phyloP scores from a whole-genome alignment of 2,888 invertebrate species.

The Acleris literana region DNA sequence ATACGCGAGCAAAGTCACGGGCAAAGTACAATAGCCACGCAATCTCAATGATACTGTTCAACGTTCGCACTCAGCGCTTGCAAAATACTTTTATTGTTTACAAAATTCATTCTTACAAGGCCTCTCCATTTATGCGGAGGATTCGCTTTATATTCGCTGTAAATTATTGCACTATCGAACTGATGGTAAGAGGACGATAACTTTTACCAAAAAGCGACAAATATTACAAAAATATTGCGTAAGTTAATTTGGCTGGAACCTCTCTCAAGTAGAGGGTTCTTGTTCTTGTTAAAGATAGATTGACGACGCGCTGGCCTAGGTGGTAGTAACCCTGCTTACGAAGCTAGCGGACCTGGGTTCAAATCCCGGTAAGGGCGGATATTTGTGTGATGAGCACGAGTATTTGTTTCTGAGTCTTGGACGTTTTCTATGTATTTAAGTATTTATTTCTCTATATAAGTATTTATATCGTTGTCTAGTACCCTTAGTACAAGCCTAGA shows the following conservation, averaged over 20 bases:
- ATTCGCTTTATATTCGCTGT: slow-evolving; percentile 26
- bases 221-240: slow-evolving; percentile 14
- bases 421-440: no score
- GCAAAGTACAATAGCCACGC: slow-evolving; percentile 4
- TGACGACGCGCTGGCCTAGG: no score
- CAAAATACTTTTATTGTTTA: slow-evolving; percentile 37
- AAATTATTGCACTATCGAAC: slow-evolving; percentile 30
- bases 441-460: no score
- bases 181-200: slow-evolving; percentile 21
- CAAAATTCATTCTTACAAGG: slow-evolving; percentile 37
- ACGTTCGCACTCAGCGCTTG: slow-evolving; percentile 27
- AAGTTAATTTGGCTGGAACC: background rate
- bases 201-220: slow-evolving; percentile 12
- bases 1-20: slow-evolving; percentile 1
- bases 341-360: no score
- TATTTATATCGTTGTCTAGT: no score
- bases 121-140: slow-evolving; percentile 23
- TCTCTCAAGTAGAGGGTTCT: background rate
- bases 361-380: no score
- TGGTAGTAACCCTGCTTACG: no score
- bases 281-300: background rate
- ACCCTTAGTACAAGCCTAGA: no score
- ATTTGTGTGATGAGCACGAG: no score
- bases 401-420: no score
- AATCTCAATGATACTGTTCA: slow-evolving; percentile 27